Evolutionary conservation across 2,113 vertebrate species (phyloP).

Genomic region (Mormoops blainvillei): DNA sequence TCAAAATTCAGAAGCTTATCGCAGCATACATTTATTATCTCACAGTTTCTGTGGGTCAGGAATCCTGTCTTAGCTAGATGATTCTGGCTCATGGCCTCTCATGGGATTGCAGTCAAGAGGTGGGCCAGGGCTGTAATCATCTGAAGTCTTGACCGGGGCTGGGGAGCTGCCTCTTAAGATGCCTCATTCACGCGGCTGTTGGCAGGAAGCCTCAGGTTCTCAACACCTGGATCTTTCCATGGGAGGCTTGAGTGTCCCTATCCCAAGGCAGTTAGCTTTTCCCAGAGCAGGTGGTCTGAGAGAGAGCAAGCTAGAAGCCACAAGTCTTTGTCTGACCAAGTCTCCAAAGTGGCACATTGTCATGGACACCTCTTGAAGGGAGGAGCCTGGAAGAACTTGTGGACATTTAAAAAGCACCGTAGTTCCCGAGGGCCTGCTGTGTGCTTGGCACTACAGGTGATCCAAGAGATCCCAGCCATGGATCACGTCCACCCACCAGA

Average conservation of each 20-base stretch:
- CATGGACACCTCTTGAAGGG: neutral
- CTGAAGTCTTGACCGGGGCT: neutral
- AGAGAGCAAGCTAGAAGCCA: neutral
- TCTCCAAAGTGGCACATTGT: neutral
- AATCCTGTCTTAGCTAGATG: neutral
- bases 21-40: neutral
- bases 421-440: neutral
- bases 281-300: neutral
- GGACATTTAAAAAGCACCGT: neutral
- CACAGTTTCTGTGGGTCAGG: neutral
- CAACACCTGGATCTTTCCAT: accelerated
- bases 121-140: too few species aligned
- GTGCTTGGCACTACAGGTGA: neutral
- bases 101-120: neutral
- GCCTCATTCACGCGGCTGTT: neutral
- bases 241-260: neutral
- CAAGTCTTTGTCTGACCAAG: neutral
- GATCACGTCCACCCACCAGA: neutral
- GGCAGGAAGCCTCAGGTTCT: neutral
- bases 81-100: neutral
- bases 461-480: neutral
- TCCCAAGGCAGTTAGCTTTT: neutral
- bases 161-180: too few species aligned
- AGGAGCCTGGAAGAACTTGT: neutral
- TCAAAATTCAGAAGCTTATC: neutral